Base-by-base conservation (phyloP, 2,888 invertebrate genomes). In the Pachymerium ferrugineum region DNA sequence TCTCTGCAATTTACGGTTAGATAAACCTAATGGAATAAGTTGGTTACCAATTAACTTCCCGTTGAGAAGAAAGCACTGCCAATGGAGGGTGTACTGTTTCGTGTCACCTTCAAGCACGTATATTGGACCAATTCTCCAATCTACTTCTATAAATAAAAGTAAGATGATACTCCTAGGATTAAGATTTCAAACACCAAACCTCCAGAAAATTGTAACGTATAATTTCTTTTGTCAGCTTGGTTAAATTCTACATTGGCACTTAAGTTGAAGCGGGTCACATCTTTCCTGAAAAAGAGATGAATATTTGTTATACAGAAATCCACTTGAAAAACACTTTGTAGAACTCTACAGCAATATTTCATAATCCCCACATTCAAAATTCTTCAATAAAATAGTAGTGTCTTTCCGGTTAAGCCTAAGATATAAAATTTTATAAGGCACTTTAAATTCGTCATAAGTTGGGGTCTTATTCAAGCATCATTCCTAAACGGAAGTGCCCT, bases 1-100 rank as follows among this genome's bases (percentile, higher is more conserved):
- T 14, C 47, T 19, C 47, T 14, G 47, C 47, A 47, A 16, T 47
- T 38, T 47, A 47, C 4, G 47, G 16, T 47, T 47, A 47, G 47
- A 47, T 47, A 47, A 47, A 47, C n/a, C 5, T 47, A 47, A 47
- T 47, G 47, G 47, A 47, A 47, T 47, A 47, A 47, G 47, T 47
- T 47, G 22, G 47, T 47, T 47, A 47, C 47, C 47, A 8, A 47
- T 22, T 47, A 2, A 5, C 22, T 47, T 2, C 3, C 22, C 22
- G 8, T 47, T 47, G 6, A 47, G 47, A 4, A 47, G 16, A 47
- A 47, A 47, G 22, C 47, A 47, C 22, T 47, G 47, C 47, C 47
- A 47, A 16, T 47, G 47, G 2, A 47, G 47, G 3, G 47, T 16
- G 16, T 47, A 47, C 1, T 14, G 14, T 1, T 1, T 47, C 8